A percentile compares a stretch with the other conserved stretches of the same genome.
Evolutionary conservation across 1,140 invertebrate genomes (phyloP).

Genomic region (Scylla paramamosain): DNA sequence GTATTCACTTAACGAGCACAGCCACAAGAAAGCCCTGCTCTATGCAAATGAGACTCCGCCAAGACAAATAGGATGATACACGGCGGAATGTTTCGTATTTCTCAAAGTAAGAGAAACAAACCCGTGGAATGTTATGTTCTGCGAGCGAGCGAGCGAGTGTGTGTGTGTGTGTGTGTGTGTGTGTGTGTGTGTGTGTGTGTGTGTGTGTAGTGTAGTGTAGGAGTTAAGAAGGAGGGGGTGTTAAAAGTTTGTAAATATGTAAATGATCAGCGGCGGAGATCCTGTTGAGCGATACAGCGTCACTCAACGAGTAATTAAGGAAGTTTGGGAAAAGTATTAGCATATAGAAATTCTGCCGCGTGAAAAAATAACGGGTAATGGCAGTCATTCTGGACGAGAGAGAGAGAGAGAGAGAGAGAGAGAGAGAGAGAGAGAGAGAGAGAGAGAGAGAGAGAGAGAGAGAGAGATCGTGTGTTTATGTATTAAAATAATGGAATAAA

Average conservation of each 20-base stretch:
- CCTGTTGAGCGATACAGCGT: slow-evolving; percentile 17
- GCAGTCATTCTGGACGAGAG: background rate
- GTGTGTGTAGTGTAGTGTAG: background rate
- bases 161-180: slow-evolving; percentile 36
- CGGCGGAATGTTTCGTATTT: background rate
- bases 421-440: slow-evolving; percentile 35
- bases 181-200: slow-evolving; percentile 8
- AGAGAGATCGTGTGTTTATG: background rate
- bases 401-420: slow-evolving; percentile 30
- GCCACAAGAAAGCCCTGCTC: background rate
- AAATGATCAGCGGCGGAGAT: slow-evolving; percentile 4
- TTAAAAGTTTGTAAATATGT: slow-evolving; percentile 25
- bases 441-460: slow-evolving; percentile 23
- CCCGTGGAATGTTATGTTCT: background rate
- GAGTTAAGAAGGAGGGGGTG: background rate
- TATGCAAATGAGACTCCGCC: background rate
- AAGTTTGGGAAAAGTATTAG: slow-evolving; percentile 12
- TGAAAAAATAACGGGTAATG: background rate
- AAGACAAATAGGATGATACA: slow-evolving; percentile 15
- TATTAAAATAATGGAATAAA: background rate
- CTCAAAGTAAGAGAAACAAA: slow-evolving; percentile 14
- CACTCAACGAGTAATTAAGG: slow-evolving; percentile 2
- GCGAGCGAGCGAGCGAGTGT: background rate
- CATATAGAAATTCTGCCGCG: background rate
- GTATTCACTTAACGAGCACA: background rate